These are phyloP conservation scores for Eulemur coronatus DNA, from an alignment of 2,797 vertebrate genomes.

Conservation along the genomic window DNA sequence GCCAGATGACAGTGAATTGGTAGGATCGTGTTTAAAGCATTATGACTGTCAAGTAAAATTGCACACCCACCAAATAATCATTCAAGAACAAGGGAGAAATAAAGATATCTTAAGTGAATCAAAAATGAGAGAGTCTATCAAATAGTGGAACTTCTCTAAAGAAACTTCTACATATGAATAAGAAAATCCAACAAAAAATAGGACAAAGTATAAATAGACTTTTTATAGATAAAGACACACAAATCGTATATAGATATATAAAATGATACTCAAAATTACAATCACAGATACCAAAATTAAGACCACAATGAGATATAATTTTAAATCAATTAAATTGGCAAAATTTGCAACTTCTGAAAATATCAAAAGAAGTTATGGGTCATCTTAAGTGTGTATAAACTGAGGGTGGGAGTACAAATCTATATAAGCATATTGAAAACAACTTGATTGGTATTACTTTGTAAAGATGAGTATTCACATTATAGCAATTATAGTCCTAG, in stretches of 20 bases:
- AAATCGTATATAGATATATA: background rate
- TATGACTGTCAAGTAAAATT: conserved; percentile 21
- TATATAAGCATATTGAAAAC: background rate
- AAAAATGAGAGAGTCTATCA: background rate
- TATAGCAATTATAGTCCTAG: background rate
- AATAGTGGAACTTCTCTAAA: background rate
- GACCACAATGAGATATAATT: background rate
- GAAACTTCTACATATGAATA: background rate
- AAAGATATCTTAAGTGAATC: background rate
- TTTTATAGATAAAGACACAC: background rate
- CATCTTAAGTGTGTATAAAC: background rate
- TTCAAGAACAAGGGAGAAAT: background rate
- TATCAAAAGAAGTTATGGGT: background rate
- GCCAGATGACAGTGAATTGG: background rate
- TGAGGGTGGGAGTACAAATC: background rate
- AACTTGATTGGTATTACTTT: background rate
- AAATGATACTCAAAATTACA: background rate
- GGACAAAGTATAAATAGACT: background rate
- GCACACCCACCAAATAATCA: background rate
- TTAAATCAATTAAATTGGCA: background rate
- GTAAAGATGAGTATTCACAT: background rate
- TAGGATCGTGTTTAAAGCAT: conserved; percentile 15
- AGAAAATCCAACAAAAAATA: background rate
- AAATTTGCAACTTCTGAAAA: background rate
- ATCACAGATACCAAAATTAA: background rate